Evolutionary conservation across 2,113 vertebrate genomes (phyloP), one percentile per base, ranked within the genome.

Genomic region (Rhinoptilus africanus): DNA sequence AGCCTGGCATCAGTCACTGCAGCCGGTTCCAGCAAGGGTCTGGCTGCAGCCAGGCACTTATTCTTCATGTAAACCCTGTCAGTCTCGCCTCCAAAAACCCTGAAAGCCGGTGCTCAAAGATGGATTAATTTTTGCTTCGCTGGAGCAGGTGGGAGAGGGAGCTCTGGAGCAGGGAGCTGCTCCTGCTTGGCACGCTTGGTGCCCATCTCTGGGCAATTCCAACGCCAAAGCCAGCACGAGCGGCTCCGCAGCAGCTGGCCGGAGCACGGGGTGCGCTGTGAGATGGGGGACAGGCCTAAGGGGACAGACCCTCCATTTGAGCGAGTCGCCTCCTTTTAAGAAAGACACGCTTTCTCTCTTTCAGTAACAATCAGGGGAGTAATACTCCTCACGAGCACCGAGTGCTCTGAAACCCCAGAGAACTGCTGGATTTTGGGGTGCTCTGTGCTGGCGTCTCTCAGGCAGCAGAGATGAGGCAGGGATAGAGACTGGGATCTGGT

Each of bases 241-340:
- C 56, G 47, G 75, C 68, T 45, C 54, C 12, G 8, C 56, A 30
- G 50, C 62, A 37, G n/a, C 28, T 26, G 27, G 32, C 14, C 18
- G 1, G 41, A 56, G 43, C 37, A 1, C 5, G 23, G 51, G 56
- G 0, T 8, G 50, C 1, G 48, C 62, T 18, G 2, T 18, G 6
- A 28, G 54, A 32, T 19, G 43, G 80, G 50, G 34, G 26, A 39
- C 6, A 14, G 54, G 56, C 26, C 67, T 20, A 5, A 57, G 51
- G 24, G 32, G 14, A 43, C 47, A n/a, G 22, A 43, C 7, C 50
- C n/a, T 47, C 18, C 28, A 0, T 15, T 43, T 14, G 5, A 47
- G 24, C 34, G 35, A 68, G 62, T 32, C 11, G 23, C 4, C 15
- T 77, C 14, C 32, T 67, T 48, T 32, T 9, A 26, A 53, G 19